phyloP scores from a whole-genome alignment of 1,140 invertebrate genomes.

The Lordiphosa mommai region DNA sequence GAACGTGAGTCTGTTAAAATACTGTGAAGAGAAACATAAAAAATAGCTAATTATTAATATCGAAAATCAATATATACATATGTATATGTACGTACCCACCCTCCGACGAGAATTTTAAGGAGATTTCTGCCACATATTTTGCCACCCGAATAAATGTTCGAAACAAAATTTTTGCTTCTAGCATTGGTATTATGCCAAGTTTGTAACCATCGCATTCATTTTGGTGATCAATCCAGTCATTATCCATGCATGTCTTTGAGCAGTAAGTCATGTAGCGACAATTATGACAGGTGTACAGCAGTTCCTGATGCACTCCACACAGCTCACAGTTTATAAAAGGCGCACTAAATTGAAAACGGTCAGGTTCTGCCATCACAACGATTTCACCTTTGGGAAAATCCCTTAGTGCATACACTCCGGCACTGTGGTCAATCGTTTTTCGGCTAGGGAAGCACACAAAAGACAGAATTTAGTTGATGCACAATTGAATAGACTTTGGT shows the following conservation, averaged over 20 bases:
- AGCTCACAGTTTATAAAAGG: slow-evolving; percentile 39
- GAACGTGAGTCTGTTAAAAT: slow-evolving; percentile 7
- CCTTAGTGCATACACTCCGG: background rate
- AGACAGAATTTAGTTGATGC: background rate
- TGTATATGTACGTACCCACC: slow-evolving; percentile 21
- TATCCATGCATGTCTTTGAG: slow-evolving; percentile 18
- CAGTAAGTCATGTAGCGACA: slow-evolving; percentile 45
- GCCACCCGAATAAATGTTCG: slow-evolving; percentile 24
- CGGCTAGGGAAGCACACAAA: too few relatives aligned
- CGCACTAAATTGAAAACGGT: slow-evolving; percentile 24
- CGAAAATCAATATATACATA: background rate
- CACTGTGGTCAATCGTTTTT: background rate
- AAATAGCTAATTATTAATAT: background rate
- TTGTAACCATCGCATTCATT: slow-evolving; percentile 31
- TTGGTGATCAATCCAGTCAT: slow-evolving; percentile 15
- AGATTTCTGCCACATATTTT: slow-evolving; percentile 20
- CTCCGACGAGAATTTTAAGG: background rate
- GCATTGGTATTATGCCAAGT: slow-evolving; percentile 44
- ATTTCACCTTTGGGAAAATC: slow-evolving; percentile 23
- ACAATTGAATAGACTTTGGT: background rate
- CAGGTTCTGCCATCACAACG: slow-evolving; percentile 8
- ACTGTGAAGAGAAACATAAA: background rate
- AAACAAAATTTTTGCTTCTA: slow-evolving; percentile 26
- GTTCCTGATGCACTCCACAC: slow-evolving; percentile 30
- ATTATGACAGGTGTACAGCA: slow-evolving; percentile 33